Conservation (phyloP, 2,888 invertebrate species). For the Parnassius glacialis region DNA sequence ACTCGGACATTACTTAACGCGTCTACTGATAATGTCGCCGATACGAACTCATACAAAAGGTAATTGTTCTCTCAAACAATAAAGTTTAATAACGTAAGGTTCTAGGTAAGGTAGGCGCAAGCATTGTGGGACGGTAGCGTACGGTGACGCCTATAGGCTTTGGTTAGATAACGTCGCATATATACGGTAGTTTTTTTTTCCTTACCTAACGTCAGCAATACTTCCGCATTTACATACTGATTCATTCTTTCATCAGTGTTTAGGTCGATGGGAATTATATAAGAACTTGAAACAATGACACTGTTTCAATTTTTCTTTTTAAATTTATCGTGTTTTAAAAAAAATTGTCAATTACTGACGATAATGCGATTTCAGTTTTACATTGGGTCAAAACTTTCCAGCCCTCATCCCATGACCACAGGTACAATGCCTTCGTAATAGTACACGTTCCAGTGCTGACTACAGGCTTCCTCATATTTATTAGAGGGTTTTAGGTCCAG, state of each 20-base stretch:
- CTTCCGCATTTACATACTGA: constrained; percentile 22
- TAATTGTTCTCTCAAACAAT: constrained; percentile 79
- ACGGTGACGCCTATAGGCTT: constrained; percentile 29
- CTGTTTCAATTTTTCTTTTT: no score
- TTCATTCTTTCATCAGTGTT: constrained; percentile 18
- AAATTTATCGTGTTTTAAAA: no score
- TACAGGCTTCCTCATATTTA: no score
- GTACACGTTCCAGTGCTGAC: no score
- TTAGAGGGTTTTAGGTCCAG: no score
- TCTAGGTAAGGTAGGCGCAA: constrained; percentile 64
- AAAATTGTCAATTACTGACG: no score
- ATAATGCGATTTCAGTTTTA: no score
- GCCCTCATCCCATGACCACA: no score
- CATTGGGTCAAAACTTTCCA: no score
- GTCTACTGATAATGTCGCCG: constrained; percentile 66
- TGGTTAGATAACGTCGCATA: constrained; percentile 49
- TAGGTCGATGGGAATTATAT: constrained; percentile 12
- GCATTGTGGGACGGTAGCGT: constrained; percentile 42
- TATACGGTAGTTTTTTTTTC: constrained; percentile 25
- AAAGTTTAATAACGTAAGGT: constrained; percentile 71
- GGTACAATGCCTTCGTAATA: no score
- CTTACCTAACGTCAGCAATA: constrained; percentile 31
- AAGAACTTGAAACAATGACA: neutral
- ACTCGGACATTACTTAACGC: constrained; percentile 63
- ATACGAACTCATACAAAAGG: constrained; percentile 74